Evolutionary conservation across 1,140 invertebrate species (phyloP).

Genomic region (Zeugodacus cucurbitae): DNA sequence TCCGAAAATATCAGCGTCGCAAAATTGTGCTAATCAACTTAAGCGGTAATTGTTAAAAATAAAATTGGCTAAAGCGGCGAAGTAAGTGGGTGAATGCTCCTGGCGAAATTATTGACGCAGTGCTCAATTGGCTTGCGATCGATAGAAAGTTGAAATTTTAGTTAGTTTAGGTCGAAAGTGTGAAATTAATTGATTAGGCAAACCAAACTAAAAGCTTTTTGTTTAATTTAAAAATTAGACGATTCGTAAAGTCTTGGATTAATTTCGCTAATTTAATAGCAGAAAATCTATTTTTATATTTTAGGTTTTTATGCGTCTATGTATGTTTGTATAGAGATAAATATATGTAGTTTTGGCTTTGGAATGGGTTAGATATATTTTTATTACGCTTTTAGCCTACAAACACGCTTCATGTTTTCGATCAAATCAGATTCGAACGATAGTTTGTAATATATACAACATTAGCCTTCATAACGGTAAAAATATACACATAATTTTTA

Average conservation of each 20-base stretch:
- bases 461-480: too few relatives aligned
- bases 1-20: background rate
- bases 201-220: background rate
- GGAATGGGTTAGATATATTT: background rate
- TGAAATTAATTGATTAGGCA: background rate
- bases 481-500: too few relatives aligned
- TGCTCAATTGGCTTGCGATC: background rate
- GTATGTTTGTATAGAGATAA: too few relatives aligned
- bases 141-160: background rate
- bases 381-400: too few relatives aligned
- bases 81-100: background rate
- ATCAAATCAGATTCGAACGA: too few relatives aligned
- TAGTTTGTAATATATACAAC: too few relatives aligned
- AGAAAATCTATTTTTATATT: background rate
- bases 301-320: too few relatives aligned
- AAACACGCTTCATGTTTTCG: too few relatives aligned
- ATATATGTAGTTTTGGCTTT: background rate
- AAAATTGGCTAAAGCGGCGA: background rate
- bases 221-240: constrained; percentile 3
- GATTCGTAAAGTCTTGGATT: background rate
- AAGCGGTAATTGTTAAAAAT: background rate
- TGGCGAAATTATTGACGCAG: background rate
- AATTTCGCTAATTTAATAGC: background rate
- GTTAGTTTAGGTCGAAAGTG: background rate
- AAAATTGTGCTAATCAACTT: background rate